Evolutionary conservation across 2,113 vertebrate species (phyloP).

Genomic region (Lepus americanus): DNA sequence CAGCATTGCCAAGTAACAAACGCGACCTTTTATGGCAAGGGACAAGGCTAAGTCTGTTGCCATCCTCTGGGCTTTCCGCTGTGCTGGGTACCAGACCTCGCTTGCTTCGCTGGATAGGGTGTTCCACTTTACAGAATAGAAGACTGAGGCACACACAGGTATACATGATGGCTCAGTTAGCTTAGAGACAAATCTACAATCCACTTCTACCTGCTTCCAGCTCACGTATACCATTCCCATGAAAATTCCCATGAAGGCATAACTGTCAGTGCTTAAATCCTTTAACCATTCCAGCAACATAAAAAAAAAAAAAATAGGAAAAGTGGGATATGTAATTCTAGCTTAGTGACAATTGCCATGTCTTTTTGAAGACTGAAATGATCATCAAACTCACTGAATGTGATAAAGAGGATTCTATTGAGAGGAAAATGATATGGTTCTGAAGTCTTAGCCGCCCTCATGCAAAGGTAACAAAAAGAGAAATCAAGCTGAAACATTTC

Average conservation of each 20-base stretch:
- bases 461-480: conserved; percentile 31
- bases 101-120: neutral
- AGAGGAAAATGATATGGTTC: neutral
- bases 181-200: conserved; percentile 23
- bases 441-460: conserved; percentile 14
- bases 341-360: neutral
- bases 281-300: neutral
- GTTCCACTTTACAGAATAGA: neutral
- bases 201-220: neutral
- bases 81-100: neutral
- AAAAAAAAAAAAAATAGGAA: neutral
- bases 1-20: neutral
- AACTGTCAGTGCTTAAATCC: neutral
- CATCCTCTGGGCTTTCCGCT: neutral
- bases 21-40: neutral
- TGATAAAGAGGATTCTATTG: neutral
- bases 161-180: neutral
- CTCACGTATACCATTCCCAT: neutral
- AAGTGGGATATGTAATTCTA: neutral
- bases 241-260: neutral
- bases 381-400: conserved; percentile 8
- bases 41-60: neutral
- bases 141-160: neutral
- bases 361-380: conserved; percentile 29
- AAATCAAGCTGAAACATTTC: conserved; percentile 30